A percentile compares a stretch with the other conserved stretches of the same genome.
phyloP scores from a whole-genome alignment of 2,797 vertebrate species.

The Periophthalmus magnuspinnatus region DNA sequence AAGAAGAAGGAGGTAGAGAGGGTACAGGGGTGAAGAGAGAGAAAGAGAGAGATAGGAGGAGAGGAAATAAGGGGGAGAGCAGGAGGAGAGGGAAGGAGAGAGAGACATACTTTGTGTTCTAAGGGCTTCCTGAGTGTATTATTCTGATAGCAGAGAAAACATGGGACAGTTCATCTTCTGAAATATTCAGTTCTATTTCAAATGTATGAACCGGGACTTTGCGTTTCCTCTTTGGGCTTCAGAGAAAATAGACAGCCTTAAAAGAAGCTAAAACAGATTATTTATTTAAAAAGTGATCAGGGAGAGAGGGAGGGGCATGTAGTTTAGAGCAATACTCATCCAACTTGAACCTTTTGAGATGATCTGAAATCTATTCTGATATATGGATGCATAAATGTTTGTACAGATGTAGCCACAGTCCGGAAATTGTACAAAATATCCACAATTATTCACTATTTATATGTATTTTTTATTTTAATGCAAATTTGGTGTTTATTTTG shows the following conservation, averaged over 20 bases:
- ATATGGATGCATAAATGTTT: background rate
- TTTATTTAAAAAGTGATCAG: no score
- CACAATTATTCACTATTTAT: no score
- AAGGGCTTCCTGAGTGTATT: no score
- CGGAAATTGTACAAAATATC: background rate
- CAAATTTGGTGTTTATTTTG: no score
- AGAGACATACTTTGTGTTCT: background rate
- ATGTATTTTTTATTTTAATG: no score
- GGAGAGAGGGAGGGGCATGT: no score
- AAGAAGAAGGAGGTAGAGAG: no score
- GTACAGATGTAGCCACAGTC: background rate
- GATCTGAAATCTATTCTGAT: no score
- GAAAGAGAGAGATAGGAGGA: background rate
- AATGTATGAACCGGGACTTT: no score
- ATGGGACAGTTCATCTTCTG: background rate
- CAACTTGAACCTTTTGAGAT: no score
- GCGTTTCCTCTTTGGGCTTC: background rate
- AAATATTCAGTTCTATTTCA: no score
- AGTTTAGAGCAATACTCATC: no score
- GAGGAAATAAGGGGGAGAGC: background rate
- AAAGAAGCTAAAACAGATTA: background rate
- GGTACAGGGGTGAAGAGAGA: background rate
- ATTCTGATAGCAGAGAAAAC: background rate
- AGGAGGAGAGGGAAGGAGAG: background rate
- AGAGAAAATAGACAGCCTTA: background rate